Evolutionary conservation across 1,140 invertebrate genomes (phyloP).

Genomic region (Thaumetopoea pityocampa): DNA sequence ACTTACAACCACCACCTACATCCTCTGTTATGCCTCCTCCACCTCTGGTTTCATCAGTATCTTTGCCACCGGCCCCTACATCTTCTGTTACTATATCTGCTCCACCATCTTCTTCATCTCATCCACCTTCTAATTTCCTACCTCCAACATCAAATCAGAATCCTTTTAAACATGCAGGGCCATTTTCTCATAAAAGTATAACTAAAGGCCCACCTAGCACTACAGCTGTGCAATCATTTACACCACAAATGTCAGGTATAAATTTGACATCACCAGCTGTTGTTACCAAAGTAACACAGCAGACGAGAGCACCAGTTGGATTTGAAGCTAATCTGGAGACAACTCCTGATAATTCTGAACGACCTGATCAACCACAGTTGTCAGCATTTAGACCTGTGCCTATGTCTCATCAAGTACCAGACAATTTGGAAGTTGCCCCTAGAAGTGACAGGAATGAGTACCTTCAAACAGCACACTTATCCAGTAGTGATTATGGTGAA

Average conservation of each 20-base stretch:
- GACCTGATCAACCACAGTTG: constrained; percentile 72
- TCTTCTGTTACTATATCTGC: constrained; percentile 4
- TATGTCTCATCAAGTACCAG: constrained; percentile 51
- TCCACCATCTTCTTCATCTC: constrained; percentile 8
- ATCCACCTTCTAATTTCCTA: constrained; percentile 31
- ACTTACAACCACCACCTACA: too few species aligned
- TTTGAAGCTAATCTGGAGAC: constrained; percentile 78
- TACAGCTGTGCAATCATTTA: constrained; percentile 29
- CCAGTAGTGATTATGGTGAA: constrained; percentile 74
- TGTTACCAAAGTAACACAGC: constrained; percentile 44
- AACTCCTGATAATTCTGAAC: constrained; percentile 80
- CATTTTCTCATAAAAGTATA: constrained; percentile 58
- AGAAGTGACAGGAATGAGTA: constrained; percentile 83
- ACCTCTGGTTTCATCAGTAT: constrained; percentile 19
- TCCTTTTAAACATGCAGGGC: constrained; percentile 58
- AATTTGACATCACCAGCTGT: constrained; percentile 42
- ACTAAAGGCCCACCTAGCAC: constrained; percentile 32
- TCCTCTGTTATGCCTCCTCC: constrained; percentile 27
- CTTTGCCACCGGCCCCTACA: constrained; percentile 2
- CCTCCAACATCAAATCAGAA: constrained; percentile 42
- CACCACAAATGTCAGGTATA: constrained; percentile 28
- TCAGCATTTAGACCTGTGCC: constrained; percentile 40
- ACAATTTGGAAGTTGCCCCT: constrained; percentile 78
- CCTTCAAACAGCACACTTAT: constrained; percentile 83
- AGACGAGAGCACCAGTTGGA: constrained; percentile 41